Conservation (phyloP, 2,797 vertebrate genomes). For the Ibycter americanus region DNA sequence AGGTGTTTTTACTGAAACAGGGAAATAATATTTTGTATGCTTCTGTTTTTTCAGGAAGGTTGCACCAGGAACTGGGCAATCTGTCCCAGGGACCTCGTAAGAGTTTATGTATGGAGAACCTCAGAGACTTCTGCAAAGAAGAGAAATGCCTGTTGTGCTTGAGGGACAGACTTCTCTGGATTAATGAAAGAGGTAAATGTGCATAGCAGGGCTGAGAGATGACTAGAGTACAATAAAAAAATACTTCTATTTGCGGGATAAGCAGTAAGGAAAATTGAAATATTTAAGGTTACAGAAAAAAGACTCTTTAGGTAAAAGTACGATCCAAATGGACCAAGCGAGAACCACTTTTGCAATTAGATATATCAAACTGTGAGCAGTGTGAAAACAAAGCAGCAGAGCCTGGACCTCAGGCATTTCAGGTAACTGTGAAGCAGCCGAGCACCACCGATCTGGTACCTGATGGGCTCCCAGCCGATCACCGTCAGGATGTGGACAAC, state of each 20-base stretch:
- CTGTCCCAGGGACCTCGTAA: constrained; percentile 3
- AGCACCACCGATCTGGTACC: neutral
- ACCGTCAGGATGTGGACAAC: neutral
- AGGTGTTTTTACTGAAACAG: neutral
- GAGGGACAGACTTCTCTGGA: neutral
- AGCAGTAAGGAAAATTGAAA: neutral
- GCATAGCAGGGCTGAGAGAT: neutral
- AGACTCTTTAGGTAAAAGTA: neutral
- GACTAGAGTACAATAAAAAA: neutral
- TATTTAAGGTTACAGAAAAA: neutral
- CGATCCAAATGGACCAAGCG: neutral
- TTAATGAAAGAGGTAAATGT: constrained; percentile 3
- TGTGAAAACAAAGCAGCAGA: neutral
- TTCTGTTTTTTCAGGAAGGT: neutral
- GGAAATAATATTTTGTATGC: neutral
- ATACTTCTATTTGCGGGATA: neutral
- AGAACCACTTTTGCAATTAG: neutral
- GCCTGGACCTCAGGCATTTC: neutral
- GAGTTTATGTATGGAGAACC: neutral
- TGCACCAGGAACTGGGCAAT: neutral
- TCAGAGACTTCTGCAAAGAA: neutral
- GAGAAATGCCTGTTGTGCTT: neutral
- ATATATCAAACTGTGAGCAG: neutral
- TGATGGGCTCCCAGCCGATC: neutral
- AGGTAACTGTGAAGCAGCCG: neutral